phyloP scores from a whole-genome alignment of 2,113 vertebrate genomes.

The Channa argus region DNA sequence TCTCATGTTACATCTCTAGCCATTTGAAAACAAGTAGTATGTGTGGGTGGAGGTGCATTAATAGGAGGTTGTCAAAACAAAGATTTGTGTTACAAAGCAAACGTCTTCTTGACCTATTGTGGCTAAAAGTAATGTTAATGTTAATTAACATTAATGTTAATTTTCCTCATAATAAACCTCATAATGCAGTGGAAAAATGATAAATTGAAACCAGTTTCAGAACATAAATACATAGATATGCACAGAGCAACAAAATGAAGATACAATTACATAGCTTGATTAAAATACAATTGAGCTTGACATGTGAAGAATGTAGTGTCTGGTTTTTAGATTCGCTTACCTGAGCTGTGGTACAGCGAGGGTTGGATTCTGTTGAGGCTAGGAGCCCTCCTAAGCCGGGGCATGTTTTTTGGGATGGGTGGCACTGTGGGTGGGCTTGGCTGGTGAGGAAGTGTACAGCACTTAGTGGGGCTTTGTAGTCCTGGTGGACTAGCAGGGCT shows the following conservation, averaged over 20 bases:
- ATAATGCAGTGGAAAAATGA: neutral
- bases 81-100: slow-evolving; percentile 43
- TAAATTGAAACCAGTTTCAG: neutral
- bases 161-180: too few relatives aligned
- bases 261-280: slow-evolving; percentile 1
- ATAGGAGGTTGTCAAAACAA: slow-evolving; percentile 66
- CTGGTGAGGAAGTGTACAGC: slow-evolving; percentile 78
- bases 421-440: slow-evolving; percentile 79
- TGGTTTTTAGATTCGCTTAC: slow-evolving; percentile 55
- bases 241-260: neutral
- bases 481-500: slow-evolving; percentile 56
- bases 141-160: slow-evolving; percentile 3
- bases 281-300: neutral
- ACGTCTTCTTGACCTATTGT: slow-evolving; percentile 46
- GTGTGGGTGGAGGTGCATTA: slow-evolving; percentile 52
- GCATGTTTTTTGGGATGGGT: slow-evolving; percentile 68
- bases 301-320: neutral
- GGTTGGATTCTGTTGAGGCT: slow-evolving; percentile 82
- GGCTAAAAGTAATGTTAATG: slow-evolving; percentile 20
- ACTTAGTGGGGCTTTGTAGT: slow-evolving; percentile 67
- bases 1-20: slow-evolving; percentile 54
- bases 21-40: slow-evolving; percentile 30
- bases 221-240: neutral
- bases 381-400: slow-evolving; percentile 79
- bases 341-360: slow-evolving; percentile 77